phyloP scores from a whole-genome alignment of 35 echinoderm and acorn worm species.

The Ophioderma brevispina region DNA sequence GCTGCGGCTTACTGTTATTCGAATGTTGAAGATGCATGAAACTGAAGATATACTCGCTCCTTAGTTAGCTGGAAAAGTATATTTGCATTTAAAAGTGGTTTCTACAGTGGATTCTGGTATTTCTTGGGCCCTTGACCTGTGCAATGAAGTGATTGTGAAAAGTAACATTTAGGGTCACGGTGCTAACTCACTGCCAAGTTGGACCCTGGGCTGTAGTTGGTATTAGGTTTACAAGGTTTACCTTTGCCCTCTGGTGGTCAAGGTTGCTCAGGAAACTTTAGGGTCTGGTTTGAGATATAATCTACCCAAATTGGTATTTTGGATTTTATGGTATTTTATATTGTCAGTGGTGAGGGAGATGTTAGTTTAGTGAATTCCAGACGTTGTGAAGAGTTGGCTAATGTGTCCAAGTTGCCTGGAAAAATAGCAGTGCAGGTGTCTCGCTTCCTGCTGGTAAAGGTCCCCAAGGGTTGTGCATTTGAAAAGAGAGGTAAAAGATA shows the following conservation, averaged over 20 bases:
- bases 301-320: not conserved
- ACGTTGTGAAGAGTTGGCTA: slow-evolving; percentile 78
- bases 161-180: no score
- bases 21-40: no score
- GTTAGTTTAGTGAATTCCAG: slow-evolving; percentile 92
- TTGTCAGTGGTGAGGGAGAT: slow-evolving; percentile 95
- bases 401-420: slow-evolving; percentile 74
- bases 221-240: not conserved
- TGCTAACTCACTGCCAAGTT: no score
- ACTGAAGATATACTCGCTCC: no score
- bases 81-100: no score
- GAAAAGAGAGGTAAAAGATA: slow-evolving; percentile 99
- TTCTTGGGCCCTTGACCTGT: no score
- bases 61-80: no score
- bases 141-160: no score
- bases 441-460: slow-evolving; percentile 85
- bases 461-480: slow-evolving; percentile 95
- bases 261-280: not conserved
- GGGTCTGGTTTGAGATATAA: not conserved
- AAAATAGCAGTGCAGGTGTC: slow-evolving; percentile 79
- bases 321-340: not conserved
- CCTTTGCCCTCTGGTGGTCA: not conserved
- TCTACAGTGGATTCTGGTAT: no score
- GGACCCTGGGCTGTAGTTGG: no score
- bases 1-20: no score